phyloP scores from a whole-genome alignment of 2,797 vertebrate species.

The Chrysocyon brachyurus region DNA sequence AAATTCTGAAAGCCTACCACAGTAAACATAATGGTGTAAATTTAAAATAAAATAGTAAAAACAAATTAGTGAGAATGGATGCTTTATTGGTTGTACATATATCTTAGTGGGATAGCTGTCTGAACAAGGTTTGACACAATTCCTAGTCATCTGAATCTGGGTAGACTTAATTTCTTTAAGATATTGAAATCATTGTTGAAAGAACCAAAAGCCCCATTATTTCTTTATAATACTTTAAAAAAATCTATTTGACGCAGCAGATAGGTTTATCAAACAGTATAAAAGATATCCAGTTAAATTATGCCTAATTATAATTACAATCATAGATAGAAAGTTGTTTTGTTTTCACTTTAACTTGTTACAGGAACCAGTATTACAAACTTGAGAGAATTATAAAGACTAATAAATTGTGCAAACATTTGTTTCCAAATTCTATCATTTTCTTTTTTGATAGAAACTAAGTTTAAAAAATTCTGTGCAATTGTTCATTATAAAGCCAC shows the following conservation, averaged over 20 bases:
- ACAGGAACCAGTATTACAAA: not conserved
- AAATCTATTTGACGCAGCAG: not conserved
- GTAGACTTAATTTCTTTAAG: not conserved
- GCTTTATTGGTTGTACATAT: not conserved
- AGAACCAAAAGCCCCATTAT: not conserved
- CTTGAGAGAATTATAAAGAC: not conserved
- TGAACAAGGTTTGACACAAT: not conserved
- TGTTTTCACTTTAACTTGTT: not conserved
- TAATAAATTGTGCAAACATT: not conserved
- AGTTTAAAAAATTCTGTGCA: not conserved
- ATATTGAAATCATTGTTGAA: not conserved
- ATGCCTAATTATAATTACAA: not conserved
- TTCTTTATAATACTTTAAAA: not conserved
- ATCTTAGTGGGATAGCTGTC: not conserved
- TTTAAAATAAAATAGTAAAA: not conserved
- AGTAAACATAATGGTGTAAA: not conserved
- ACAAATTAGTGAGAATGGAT: not conserved
- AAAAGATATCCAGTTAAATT: not conserved
- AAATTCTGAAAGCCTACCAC: not conserved
- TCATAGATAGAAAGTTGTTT: not conserved
- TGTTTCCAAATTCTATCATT: not conserved
- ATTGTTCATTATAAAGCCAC: not conserved
- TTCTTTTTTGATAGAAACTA: not conserved
- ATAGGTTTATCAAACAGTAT: not conserved
- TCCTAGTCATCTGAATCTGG: not conserved